Evolutionary conservation across 92 coral and sea anemone species (phyloP), one percentile per base, ranked within the genome.

Genomic region (Heliopora coerulea): DNA sequence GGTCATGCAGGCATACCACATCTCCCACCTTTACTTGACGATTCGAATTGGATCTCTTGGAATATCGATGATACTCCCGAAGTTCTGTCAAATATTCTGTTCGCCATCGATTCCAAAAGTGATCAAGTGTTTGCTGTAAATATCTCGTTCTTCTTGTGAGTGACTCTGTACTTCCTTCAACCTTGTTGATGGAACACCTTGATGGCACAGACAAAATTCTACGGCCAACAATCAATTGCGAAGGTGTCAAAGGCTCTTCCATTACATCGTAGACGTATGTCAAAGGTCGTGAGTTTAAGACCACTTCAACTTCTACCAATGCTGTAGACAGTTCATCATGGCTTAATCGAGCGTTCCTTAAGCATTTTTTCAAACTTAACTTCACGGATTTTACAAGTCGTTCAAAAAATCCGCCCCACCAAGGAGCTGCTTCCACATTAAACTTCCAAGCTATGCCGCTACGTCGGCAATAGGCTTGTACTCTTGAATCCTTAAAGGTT

Each of bases 41-140:
- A 41, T 21, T 27, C 1, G 83, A 83, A 35, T 68, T 83, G 13
- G 62, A 72, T 50, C 87, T 35, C n/a, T 30, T 54, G 37, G 50
- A 54, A 14, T 23, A 68, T 6, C 67, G 67, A 62, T 83, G 79
- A 27, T 83, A 73, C 17, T 78, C 83, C n/a, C 82, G 76, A 18
- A 82, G 86, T 44, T 82, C 62, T 25, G 86, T 67, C 39, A 82
- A 23, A 34, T 82, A 82, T 44, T 78, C 74, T 11, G 82, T 48
- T 10, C 48, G 82, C 82, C 82, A 78, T 26, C 82, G 64, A 35
- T 49, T 49, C 65, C 82, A 78, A 52, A 78, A 65, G 42, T 78
- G 75, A 32, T 78, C 41, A 54, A 75, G 19, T 9, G 68, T 75
- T 39, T 59, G 68, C 69, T 60, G 44, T 15, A 75, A 37, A 41